These are phyloP conservation scores for Sparus aurata DNA, from an alignment of 2,797 vertebrate genomes.

Conservation along the genomic window DNA sequence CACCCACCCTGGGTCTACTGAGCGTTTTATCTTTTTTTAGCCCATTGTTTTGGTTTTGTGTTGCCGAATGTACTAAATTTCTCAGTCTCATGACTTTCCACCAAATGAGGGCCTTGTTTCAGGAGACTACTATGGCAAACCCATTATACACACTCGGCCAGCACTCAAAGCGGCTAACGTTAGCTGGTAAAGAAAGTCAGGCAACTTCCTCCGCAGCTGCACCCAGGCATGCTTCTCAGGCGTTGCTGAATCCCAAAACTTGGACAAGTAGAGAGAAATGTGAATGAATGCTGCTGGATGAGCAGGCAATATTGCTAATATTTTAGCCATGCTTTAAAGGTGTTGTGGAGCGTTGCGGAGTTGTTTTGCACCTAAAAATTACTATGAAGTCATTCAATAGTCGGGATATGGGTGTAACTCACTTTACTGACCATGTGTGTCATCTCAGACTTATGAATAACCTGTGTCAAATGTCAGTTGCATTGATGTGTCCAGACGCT, in stretches of 20 bases:
- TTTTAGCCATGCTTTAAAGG: no score
- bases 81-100: background rate
- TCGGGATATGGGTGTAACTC: background rate
- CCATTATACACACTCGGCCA: background rate
- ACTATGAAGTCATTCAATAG: background rate
- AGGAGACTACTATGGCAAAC: no score
- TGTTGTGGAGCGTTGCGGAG: background rate
- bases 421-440: background rate
- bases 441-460: background rate
- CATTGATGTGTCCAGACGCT: background rate
- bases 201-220: background rate
- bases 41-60: background rate
- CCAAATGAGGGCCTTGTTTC: no score
- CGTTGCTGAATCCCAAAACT: background rate
- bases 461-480: background rate
- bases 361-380: background rate
- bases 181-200: background rate
- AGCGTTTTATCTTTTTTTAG: background rate
- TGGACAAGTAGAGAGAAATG: background rate
- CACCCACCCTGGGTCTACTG: background rate
- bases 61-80: background rate
- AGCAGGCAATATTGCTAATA: background rate
- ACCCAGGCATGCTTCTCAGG: no score
- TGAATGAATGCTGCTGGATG: background rate
- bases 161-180: background rate